phyloP scores from a whole-genome alignment of 1,140 invertebrate species.

The Druon quercuslanigerum region DNA sequence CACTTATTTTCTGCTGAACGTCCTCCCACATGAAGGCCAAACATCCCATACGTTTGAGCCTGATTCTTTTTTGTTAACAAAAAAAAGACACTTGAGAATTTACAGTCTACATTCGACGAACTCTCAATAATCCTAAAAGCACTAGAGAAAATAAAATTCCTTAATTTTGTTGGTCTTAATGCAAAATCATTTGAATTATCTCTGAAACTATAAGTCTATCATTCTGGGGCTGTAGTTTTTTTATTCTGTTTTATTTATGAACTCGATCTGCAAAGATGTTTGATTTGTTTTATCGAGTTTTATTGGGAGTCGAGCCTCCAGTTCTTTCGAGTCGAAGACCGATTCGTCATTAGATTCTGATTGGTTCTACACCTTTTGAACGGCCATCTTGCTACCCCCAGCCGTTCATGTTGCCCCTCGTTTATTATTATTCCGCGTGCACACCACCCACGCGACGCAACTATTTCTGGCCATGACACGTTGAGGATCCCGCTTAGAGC shows the following conservation, averaged over 20 bases:
- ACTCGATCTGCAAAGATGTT: not conserved
- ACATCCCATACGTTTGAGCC: slow-evolving; percentile 2
- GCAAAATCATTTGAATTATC: not conserved
- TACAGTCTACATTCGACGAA: not conserved
- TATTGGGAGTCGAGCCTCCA: slow-evolving; percentile 10
- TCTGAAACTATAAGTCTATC: not conserved
- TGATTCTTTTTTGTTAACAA: not conserved
- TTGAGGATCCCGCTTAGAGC: slow-evolving; percentile 32
- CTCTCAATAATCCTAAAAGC: not conserved
- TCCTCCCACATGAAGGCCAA: slow-evolving; percentile 11
- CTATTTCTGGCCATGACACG: slow-evolving; percentile 70
- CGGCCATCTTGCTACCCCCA: slow-evolving; percentile 10
- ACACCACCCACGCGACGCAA: slow-evolving; percentile 69
- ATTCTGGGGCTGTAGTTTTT: not conserved
- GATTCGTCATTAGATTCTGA: slow-evolving; percentile 18
- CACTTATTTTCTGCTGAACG: slow-evolving; percentile 15
- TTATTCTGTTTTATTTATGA: too few relatives aligned
- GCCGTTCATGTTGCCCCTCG: slow-evolving; percentile 17
- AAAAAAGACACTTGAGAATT: not conserved
- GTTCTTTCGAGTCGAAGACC: slow-evolving; percentile 7
- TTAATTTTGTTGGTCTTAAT: not conserved
- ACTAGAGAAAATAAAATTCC: not conserved
- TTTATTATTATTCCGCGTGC: slow-evolving; percentile 60
- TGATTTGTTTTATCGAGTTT: not conserved
- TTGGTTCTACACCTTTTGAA: slow-evolving; percentile 8